Percentiles rank a stretch among this genome's conserved stretches.
phyloP scores from a whole-genome alignment of 1,140 invertebrate genomes.

The Linepithema humile region DNA sequence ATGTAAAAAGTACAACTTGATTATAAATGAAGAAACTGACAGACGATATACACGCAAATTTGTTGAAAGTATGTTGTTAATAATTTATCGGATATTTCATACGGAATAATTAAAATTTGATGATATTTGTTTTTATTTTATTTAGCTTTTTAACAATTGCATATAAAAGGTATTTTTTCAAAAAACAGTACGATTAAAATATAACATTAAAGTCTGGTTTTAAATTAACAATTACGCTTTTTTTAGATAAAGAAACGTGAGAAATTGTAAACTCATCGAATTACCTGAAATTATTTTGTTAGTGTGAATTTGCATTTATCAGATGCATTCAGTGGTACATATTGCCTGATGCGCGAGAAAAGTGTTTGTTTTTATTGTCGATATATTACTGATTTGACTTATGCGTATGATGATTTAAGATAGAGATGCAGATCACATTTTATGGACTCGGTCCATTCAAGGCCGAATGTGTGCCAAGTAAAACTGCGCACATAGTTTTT shows the following conservation, averaged over 20 bases:
- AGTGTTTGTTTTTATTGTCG: neutral
- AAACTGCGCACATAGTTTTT: constrained; percentile 6
- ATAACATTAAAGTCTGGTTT: neutral
- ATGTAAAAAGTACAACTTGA: neutral
- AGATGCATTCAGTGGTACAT: neutral
- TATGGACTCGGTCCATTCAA: constrained; percentile 21
- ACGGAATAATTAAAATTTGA: no score
- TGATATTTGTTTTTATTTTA: no score
- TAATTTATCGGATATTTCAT: neutral
- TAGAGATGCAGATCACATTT: neutral
- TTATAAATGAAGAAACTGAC: neutral
- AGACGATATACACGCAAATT: neutral
- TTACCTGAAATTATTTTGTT: neutral
- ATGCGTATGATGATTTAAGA: neutral
- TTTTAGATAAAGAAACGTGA: neutral
- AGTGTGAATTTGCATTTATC: no score
- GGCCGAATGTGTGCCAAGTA: neutral
- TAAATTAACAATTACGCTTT: no score
- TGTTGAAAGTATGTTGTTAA: neutral
- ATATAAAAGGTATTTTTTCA: neutral
- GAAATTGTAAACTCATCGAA: neutral
- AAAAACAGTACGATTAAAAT: neutral
- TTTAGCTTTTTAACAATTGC: neutral
- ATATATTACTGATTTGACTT: neutral
- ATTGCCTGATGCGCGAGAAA: neutral